Percentiles rank a stretch among this genome's conserved stretches.
Conservation (phyloP, 1,140 invertebrate species). For the Orussus abietinus region DNA sequence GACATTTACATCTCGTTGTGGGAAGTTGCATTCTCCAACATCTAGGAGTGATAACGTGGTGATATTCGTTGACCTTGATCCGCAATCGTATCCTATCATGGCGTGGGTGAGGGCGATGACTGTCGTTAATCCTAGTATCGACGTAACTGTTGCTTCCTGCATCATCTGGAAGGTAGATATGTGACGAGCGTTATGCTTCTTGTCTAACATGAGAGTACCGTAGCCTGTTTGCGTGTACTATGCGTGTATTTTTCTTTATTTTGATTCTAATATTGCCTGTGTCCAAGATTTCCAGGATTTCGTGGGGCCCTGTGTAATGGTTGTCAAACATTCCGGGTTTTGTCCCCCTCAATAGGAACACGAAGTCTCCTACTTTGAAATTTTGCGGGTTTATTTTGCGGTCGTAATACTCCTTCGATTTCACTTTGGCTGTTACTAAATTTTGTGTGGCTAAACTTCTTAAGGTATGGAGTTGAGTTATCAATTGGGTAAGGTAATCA, state of each 20-base stretch:
- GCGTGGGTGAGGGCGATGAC: too few relatives aligned
- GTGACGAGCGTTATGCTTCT: too few relatives aligned
- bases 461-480: neutral
- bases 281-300: conserved; percentile 1
- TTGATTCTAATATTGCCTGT: conserved; percentile 8
- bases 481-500: neutral
- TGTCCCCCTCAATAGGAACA: neutral
- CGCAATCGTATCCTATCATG: conserved; percentile 14
- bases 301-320: conserved; percentile 5
- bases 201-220: conserved; percentile 1
- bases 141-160: too few relatives aligned
- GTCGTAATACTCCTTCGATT: neutral
- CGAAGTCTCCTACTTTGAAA: neutral
- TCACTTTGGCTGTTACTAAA: neutral
- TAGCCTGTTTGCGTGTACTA: conserved; percentile 5
- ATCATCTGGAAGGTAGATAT: too few relatives aligned
- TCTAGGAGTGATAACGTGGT: conserved; percentile 9
- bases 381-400: neutral
- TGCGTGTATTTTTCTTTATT: neutral
- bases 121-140: too few relatives aligned
- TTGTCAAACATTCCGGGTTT: conserved; percentile 2
- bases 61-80: conserved; percentile 2
- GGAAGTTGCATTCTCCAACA: conserved; percentile 13
- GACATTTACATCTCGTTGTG: conserved; percentile 1
- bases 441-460: neutral